These are phyloP conservation scores for Hyphantria cunea DNA, from an alignment of 1,140 invertebrate genomes.

Conservation along the genomic window DNA sequence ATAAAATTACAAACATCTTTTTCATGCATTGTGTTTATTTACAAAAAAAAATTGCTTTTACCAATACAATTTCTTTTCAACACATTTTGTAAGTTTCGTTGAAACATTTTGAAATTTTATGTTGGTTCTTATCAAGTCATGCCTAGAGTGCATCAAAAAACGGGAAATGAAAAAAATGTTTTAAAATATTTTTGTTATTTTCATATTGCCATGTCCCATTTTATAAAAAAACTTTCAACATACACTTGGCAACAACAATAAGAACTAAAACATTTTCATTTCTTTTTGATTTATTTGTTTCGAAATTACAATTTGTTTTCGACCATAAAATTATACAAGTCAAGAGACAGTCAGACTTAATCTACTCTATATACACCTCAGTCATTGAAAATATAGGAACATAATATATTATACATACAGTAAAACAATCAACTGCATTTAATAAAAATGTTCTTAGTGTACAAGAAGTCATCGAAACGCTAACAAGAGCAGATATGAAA, in stretches of 20 bases:
- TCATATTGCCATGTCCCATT: no score
- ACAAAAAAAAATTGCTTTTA: conserved; percentile 19
- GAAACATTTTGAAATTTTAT: neutral
- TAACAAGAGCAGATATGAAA: no score
- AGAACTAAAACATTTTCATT: neutral
- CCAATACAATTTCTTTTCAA: no score
- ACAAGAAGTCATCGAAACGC: no score
- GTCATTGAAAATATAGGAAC: conserved; percentile 25
- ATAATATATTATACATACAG: conserved; percentile 25
- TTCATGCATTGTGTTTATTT: conserved; percentile 23
- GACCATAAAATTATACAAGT: conserved; percentile 17
- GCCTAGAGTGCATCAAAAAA: no score
- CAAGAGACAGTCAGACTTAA: conserved; percentile 12
- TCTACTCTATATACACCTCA: conserved; percentile 26
- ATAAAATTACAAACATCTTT: conserved; percentile 18
- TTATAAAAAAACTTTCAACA: no score
- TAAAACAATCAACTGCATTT: conserved; percentile 15
- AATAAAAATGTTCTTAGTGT: conserved; percentile 18
- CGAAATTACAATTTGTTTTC: no score
- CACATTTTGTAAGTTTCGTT: no score
- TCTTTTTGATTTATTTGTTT: no score
- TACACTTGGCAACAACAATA: neutral
- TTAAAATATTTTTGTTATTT: no score
- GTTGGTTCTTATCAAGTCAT: no score
- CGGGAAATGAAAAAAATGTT: no score